phyloP scores from a whole-genome alignment of 2,113 vertebrate species.

The Guaruba guarouba region DNA sequence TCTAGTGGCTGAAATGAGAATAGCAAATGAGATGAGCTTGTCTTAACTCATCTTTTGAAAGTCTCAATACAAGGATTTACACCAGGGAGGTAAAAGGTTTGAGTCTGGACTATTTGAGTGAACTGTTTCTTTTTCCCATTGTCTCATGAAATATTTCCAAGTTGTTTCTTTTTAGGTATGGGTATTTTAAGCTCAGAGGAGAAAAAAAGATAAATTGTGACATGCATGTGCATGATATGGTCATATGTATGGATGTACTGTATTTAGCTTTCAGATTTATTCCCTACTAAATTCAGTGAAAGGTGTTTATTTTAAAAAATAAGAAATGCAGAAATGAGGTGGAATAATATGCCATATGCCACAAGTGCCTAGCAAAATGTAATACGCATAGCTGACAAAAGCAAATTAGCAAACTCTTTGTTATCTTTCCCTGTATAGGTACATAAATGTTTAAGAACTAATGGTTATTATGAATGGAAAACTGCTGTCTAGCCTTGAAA shows the following conservation, averaged over 20 bases:
- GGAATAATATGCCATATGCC: not conserved
- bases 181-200: not conserved
- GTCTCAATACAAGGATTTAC: not conserved
- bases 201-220: not conserved
- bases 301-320: not conserved
- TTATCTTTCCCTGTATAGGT: slow-evolving; percentile 1
- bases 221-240: not conserved
- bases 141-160: not conserved
- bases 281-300: not conserved
- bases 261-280: slow-evolving; percentile 18
- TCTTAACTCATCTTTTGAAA: not conserved
- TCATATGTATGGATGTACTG: not conserved
- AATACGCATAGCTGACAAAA: not conserved
- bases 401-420: slow-evolving; percentile 22
- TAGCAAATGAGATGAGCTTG: not conserved
- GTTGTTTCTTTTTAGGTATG: not conserved
- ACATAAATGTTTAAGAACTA: not conserved
- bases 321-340: not conserved
- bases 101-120: not conserved
- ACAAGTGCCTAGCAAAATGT: not conserved
- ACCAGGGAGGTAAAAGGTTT: not conserved
- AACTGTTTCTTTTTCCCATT: not conserved
- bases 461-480: slow-evolving; percentile 25
- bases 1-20: not conserved
- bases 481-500: slow-evolving; percentile 6